Percentiles rank a stretch among this genome's conserved stretches.
Conservation (phyloP, 2,797 vertebrate genomes). For the Paratrypauchen microcephalus region DNA sequence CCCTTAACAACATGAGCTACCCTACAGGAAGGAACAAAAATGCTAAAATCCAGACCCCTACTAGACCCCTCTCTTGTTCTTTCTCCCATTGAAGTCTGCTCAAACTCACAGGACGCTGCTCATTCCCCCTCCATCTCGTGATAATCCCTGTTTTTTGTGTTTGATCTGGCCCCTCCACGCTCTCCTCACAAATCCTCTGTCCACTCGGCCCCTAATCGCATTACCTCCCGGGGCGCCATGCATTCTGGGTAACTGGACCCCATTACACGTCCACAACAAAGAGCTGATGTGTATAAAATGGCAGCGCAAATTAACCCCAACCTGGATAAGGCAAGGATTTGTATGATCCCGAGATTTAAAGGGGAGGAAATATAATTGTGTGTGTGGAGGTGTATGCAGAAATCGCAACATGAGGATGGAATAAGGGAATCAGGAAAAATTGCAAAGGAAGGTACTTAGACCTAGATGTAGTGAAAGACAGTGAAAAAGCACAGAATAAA, state of each 20-base stretch:
- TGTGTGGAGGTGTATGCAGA: slow-evolving; percentile 17
- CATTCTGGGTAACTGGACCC: slow-evolving; percentile 62
- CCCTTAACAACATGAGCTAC: slow-evolving; percentile 9
- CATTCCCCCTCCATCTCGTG: slow-evolving; percentile 52
- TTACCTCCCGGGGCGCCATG: slow-evolving; percentile 69
- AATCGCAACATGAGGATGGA: slow-evolving; percentile 22
- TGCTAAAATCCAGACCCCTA: slow-evolving; percentile 23
- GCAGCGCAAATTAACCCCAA: slow-evolving; percentile 31
- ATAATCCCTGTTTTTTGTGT: slow-evolving; percentile 67
- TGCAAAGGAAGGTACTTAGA: no score
- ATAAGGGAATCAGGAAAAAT: slow-evolving; percentile 2
- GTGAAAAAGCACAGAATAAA: background rate
- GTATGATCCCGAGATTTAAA: slow-evolving; percentile 27
- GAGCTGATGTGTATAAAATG: slow-evolving; percentile 20
- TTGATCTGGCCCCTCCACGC: slow-evolving; percentile 66
- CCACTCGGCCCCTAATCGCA: slow-evolving; percentile 67
- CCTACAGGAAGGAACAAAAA: slow-evolving; percentile 13
- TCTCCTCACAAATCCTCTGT: slow-evolving; percentile 71
- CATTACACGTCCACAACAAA: slow-evolving; percentile 14
- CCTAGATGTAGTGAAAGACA: background rate
- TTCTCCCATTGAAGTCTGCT: slow-evolving; percentile 35
- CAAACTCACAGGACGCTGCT: slow-evolving; percentile 38
- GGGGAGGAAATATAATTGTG: slow-evolving; percentile 25
- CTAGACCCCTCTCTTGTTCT: slow-evolving; percentile 20
- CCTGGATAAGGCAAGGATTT: slow-evolving; percentile 31